Conservation (phyloP, 35 echinoderm and acorn worm genomes). For the Acanthaster planci region DNA sequence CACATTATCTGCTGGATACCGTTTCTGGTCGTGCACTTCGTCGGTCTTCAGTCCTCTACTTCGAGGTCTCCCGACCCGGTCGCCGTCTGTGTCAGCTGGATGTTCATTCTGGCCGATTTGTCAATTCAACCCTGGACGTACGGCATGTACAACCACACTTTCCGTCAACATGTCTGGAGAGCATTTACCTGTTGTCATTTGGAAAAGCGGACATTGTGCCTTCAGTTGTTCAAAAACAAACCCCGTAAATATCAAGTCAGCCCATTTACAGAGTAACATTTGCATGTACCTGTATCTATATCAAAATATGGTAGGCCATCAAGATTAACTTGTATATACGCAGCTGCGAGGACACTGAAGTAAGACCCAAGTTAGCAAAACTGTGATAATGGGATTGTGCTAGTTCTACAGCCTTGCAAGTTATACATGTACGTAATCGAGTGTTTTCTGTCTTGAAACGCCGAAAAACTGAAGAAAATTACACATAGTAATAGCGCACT, state of each 20-base stretch:
- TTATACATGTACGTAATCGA: no score
- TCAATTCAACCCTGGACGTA: constrained; percentile 47
- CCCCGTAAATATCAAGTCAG: constrained; percentile 44
- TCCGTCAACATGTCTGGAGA: neutral
- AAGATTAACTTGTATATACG: no score
- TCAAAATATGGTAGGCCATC: no score
- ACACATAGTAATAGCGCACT: no score
- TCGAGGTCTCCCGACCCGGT: neutral
- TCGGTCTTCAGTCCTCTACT: neutral
- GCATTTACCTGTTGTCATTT: neutral
- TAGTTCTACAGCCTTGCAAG: no score
- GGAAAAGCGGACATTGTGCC: neutral
- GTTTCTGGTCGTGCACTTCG: constrained; percentile 1
- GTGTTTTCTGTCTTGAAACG: no score
- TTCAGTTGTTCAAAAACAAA: neutral
- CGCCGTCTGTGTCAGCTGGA: constrained; percentile 5
- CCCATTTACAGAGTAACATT: neutral
- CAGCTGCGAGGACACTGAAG: no score
- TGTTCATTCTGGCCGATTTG: constrained; percentile 32
- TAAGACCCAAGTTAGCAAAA: no score
- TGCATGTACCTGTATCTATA: no score
- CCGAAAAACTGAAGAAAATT: no score
- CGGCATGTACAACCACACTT: constrained; percentile 25
- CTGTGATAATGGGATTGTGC: no score
- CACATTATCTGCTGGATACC: constrained; percentile 51